A percentile compares a stretch with the other conserved stretches of the same genome.
phyloP scores from a whole-genome alignment of 1,140 invertebrate species.

The Philotrypesis tridentata region DNA sequence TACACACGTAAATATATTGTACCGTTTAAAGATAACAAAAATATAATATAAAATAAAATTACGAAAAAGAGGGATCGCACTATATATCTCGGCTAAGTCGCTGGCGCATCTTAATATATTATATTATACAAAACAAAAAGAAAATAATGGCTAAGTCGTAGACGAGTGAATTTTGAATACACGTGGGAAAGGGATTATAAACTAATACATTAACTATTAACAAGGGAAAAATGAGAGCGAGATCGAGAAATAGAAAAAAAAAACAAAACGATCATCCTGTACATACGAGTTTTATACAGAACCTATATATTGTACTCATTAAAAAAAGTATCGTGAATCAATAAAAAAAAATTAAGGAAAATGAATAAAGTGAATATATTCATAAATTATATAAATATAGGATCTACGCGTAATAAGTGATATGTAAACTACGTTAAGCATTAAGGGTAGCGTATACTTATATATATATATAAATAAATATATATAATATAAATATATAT shows the following conservation, averaged over 20 bases:
- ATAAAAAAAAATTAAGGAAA: conserved; percentile 59
- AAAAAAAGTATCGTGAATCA: conserved; percentile 64
- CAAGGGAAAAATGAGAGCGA: conserved; percentile 18
- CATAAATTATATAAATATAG: conserved; percentile 61
- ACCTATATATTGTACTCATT: conserved; percentile 70
- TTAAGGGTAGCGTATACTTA: conserved; percentile 34
- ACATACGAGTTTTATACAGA: conserved; percentile 75
- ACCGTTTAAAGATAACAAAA: conserved; percentile 52
- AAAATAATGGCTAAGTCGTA: conserved; percentile 27
- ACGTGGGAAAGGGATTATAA: neutral
- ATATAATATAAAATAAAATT: conserved; percentile 38
- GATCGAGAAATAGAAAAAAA: conserved; percentile 19
- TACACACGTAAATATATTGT: conserved; percentile 48
- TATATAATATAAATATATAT: conserved; percentile 40
- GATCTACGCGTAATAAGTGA: conserved; percentile 50
- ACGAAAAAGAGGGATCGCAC: conserved; percentile 11
- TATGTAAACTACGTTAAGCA: conserved; percentile 48
- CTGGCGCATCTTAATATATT: conserved; percentile 44
- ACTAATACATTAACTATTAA: conserved; percentile 20
- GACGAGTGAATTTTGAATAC: conserved; percentile 21
- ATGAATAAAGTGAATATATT: conserved; percentile 54
- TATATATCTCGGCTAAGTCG: conserved; percentile 35
- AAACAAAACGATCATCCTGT: conserved; percentile 67
- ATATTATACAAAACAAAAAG: conserved; percentile 25
- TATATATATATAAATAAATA: conserved; percentile 24